Base-by-base conservation (phyloP, 2,888 invertebrate genomes). In the Leptinotarsa tumamoca region DNA sequence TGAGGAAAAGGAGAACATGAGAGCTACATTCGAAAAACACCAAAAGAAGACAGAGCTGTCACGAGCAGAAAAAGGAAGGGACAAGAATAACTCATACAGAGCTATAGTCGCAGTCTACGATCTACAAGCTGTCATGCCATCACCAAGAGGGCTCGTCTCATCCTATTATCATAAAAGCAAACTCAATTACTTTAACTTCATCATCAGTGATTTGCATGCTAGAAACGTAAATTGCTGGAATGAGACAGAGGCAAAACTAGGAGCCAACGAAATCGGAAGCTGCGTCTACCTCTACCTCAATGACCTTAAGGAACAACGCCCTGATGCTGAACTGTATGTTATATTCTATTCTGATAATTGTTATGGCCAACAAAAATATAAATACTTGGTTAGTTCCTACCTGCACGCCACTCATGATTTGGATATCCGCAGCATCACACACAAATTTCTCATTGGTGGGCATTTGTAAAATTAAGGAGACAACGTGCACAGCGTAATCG, bases 71-170 rank as follows among this genome's bases (percentile, higher is more conserved):
- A 77, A 68, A 70, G 58, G 67, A 63, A 27, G 18, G 15, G 77
- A 77, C 52, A 77, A 77, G 54, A 23, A 50, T 21, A 23, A 7
- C 14, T 0, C 14, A 27, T 52, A 66, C n/a, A 17, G 43, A 50
- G 63, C 49, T n/a, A 50, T 52, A 50, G 66, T 76, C 15, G 54
- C 51, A 33, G 70, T 71, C 17, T 79, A 58, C 71, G 75, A 83
- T 68, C 71, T 83, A n/a, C 80, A 84, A 76, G 83, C 83, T 68
- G 78, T 82, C 14, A 74, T 82, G 67, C 78, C 76, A 76, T 83
- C 76, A 49, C 51, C 18, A 18, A 18, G 18, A 18, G 18, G 18
- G 18, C 18, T 18, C 18, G 18, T 18, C 18, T 18, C 18, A 18
- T 18, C 18, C 18, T 18, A 18, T 18, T 18, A 18, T 18, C 18